phyloP scores from a whole-genome alignment of 2,888 invertebrate species.

The Netelia melanura region DNA sequence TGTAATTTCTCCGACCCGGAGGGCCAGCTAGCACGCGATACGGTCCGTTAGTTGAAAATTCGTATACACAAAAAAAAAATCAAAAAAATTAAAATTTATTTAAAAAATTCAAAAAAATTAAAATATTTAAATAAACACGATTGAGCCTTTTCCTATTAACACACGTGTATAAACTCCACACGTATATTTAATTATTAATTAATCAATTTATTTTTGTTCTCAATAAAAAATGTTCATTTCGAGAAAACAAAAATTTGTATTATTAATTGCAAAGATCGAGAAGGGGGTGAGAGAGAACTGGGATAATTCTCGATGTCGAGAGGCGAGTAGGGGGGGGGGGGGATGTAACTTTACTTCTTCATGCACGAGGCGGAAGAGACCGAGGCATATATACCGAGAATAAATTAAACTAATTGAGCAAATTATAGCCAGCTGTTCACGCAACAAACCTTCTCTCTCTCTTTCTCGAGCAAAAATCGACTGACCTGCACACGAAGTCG shows the following conservation, averaged over 20 bases:
- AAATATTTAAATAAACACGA: no score
- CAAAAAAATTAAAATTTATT: no score
- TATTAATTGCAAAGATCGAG: background rate
- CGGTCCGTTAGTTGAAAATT: conserved; percentile 34
- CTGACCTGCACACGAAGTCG: conserved; percentile 5
- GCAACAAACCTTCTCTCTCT: conserved; percentile 72
- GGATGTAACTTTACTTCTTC: conserved; percentile 5
- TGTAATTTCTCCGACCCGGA: conserved; percentile 43
- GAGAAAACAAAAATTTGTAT: no score
- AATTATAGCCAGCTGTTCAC: conserved; percentile 80
- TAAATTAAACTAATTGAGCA: conserved; percentile 82
- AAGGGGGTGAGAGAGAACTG: conserved; percentile 18
- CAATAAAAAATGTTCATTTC: no score
- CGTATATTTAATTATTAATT: no score
- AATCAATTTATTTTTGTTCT: no score
- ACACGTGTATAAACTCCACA: no score
- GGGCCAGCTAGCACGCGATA: conserved; percentile 60
- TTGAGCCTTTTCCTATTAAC: no score
- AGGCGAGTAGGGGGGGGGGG: background rate
- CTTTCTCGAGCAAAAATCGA: conserved; percentile 19
- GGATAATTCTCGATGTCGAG: conserved; percentile 27
- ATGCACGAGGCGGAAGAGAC: conserved; percentile 67
- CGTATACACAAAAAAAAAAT: no score
- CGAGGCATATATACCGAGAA: conserved; percentile 78
- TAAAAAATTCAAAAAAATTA: no score